Evolutionary conservation across 2,113 vertebrate species (phyloP).

Genomic region (Rhabdomys dilectus): DNA sequence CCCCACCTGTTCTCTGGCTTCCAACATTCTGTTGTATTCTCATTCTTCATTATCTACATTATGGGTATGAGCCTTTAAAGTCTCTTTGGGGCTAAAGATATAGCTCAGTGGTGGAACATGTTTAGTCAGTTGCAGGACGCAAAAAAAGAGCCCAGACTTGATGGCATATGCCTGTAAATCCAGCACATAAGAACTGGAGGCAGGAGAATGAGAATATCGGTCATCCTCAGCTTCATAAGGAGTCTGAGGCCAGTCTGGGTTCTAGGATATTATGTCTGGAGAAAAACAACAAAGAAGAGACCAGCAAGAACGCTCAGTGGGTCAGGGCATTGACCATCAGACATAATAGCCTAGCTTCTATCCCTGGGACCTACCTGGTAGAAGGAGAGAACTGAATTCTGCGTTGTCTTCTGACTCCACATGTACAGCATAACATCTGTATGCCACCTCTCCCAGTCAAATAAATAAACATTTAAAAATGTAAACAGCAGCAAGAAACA

Average conservation of each 20-base stretch:
- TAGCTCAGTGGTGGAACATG: neutral
- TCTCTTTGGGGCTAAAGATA: neutral
- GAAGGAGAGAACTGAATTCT: neutral
- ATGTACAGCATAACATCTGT: neutral
- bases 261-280: neutral
- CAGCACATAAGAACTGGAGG: neutral
- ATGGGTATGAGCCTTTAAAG: neutral
- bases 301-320: neutral
- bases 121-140: neutral
- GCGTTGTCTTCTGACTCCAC: neutral
- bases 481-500: neutral
- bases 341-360: neutral
- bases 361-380: neutral
- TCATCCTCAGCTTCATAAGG: neutral
- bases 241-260: neutral
- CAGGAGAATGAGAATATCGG: neutral
- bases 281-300: neutral
- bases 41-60: neutral
- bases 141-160: neutral
- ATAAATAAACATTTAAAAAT: neutral
- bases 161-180: neutral
- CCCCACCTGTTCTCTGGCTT: neutral
- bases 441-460: too few relatives aligned
- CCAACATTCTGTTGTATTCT: neutral
- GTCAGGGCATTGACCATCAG: neutral